Evolutionary conservation across 2,113 vertebrate genomes (phyloP).

Genomic region (Rana temporaria): DNA sequence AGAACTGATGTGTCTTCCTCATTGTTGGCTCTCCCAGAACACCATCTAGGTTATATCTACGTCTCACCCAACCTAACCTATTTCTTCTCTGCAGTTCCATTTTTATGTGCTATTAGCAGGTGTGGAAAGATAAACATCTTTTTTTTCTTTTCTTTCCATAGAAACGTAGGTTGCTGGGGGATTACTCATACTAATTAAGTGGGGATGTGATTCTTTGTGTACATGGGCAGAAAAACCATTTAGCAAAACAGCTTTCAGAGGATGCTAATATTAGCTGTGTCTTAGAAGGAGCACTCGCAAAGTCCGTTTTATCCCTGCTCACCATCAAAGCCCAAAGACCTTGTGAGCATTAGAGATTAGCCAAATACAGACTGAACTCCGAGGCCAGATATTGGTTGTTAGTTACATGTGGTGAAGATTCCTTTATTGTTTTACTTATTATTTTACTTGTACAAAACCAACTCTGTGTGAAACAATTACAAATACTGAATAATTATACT

Average conservation of each 20-base stretch:
- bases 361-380: not conserved
- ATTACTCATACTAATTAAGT: constrained; percentile 51
- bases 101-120: constrained; percentile 41
- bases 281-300: constrained; percentile 3
- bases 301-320: constrained; percentile 11
- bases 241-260: constrained; percentile 32
- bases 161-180: constrained; percentile 42
- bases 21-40: not conserved
- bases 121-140: constrained; percentile 46
- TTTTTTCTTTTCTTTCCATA: not conserved
- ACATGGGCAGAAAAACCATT: constrained; percentile 38
- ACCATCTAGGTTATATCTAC: not conserved
- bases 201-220: constrained; percentile 30
- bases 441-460: no score
- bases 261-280: constrained; percentile 19
- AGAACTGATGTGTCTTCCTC: not conserved
- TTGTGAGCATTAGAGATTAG: not conserved
- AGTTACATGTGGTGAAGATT: not conserved
- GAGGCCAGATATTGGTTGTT: constrained; percentile 18
- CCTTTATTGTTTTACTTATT: not conserved
- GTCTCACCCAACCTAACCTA: constrained; percentile 4
- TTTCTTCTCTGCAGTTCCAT: constrained; percentile 4
- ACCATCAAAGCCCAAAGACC: not conserved
- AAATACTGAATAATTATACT: no score
- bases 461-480: no score